Evolutionary conservation across 2,888 invertebrate genomes (phyloP).

Genomic region (Panopea generosa): DNA sequence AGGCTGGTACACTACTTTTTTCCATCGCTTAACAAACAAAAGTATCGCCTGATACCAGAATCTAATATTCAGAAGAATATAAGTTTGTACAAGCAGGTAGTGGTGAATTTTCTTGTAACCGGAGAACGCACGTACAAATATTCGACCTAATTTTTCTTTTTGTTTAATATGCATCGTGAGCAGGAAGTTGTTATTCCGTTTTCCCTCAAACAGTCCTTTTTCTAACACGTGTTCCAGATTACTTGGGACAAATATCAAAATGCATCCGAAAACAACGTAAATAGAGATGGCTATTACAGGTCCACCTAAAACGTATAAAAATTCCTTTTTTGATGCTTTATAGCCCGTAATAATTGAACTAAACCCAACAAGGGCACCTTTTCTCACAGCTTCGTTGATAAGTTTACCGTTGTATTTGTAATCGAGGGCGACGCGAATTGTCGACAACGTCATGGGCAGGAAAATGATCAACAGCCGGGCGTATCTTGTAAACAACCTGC

Average conservation of each 20-base stretch:
- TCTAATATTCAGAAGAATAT: constrained; percentile 34
- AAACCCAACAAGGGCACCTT: neutral
- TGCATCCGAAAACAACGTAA: constrained; percentile 30
- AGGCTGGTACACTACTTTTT: neutral
- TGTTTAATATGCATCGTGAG: no score
- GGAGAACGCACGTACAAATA: no score
- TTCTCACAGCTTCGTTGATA: no score
- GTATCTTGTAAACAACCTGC: constrained; percentile 7
- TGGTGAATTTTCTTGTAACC: constrained; percentile 39
- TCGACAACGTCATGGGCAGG: no score
- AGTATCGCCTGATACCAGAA: constrained; percentile 35
- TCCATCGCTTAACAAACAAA: constrained; percentile 21
- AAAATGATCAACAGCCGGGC: neutral
- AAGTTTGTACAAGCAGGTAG: constrained; percentile 31
- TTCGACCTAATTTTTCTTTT: no score
- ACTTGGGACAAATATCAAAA: neutral
- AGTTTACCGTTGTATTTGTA: no score
- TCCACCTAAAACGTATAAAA: constrained; percentile 31
- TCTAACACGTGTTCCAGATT: no score
- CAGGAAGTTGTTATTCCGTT: no score
- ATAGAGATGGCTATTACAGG: constrained; percentile 26
- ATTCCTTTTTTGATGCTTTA: constrained; percentile 9
- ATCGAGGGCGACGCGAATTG: no score
- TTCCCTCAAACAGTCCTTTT: no score
- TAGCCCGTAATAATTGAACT: constrained; percentile 35